Percentiles rank a stretch among this genome's conserved stretches.
Conservation (phyloP, 2,888 invertebrate genomes). For the Orchesellides sinensis region DNA sequence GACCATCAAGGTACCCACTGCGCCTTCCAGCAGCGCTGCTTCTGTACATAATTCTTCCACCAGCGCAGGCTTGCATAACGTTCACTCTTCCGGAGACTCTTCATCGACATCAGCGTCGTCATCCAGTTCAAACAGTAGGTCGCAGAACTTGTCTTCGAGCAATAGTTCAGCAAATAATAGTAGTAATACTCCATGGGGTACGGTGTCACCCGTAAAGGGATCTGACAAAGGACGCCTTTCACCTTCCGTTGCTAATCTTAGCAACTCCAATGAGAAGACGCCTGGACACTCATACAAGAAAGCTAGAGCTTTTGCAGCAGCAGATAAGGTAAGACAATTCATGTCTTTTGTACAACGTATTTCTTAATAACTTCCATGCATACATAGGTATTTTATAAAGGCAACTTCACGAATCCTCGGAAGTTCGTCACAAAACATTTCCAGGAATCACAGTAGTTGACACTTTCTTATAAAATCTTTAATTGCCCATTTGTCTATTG, state of each 20-base stretch:
- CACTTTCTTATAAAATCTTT: no score
- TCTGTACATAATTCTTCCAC: conserved; percentile 49
- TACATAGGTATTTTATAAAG: no score
- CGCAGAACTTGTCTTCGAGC: conserved; percentile 16
- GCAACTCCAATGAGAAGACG: conserved; percentile 53
- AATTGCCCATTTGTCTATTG: no score
- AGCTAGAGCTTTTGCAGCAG: conserved; percentile 62
- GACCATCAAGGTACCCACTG: conserved; percentile 69
- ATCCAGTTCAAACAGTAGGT: conserved; percentile 31
- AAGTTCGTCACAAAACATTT: no score
- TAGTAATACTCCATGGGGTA: conserved; percentile 52
- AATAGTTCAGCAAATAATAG: conserved; percentile 35
- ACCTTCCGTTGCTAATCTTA: conserved; percentile 63
- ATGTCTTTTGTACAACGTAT: conserved; percentile 2
- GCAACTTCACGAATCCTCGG: no score
- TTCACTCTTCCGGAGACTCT: conserved; percentile 56
- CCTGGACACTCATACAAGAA: conserved; percentile 69
- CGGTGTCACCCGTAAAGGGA: conserved; percentile 49
- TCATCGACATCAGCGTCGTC: conserved; percentile 6
- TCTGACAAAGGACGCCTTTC: conserved; percentile 65
- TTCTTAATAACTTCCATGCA: conserved; percentile 1
- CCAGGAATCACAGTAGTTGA: no score
- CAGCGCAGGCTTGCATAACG: conserved; percentile 42
- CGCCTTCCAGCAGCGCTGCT: conserved; percentile 51
- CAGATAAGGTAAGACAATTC: conserved; percentile 68